These are phyloP conservation scores for Lynx canadensis DNA, from an alignment of 2,113 vertebrate genomes.

Conservation along the genomic window DNA sequence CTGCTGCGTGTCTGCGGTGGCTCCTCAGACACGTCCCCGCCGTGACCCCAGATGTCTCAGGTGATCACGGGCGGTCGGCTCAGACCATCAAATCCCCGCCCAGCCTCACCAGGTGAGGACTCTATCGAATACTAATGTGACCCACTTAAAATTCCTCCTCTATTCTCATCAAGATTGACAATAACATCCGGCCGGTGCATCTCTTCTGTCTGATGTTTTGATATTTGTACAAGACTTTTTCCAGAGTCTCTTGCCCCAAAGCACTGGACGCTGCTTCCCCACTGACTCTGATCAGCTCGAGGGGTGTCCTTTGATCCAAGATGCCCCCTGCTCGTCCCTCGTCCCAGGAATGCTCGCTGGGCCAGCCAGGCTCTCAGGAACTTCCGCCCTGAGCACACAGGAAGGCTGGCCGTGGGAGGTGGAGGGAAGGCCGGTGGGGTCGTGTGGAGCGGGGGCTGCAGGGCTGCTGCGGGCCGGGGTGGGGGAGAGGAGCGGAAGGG, in stretches of 20 bases:
- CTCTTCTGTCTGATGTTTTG: not conserved
- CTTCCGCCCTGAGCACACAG: not conserved
- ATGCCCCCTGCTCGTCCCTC: not conserved
- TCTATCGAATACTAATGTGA: rapidly evolving
- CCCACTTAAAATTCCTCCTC: not conserved
- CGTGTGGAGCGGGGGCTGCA: not conserved
- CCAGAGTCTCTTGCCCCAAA: not conserved
- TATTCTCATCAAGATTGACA: not conserved
- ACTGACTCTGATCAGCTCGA: rapidly evolving
- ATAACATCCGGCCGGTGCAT: not conserved
- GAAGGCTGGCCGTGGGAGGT: not conserved
- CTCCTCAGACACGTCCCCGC: not conserved
- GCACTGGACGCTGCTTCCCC: not conserved
- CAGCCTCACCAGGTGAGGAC: not conserved
- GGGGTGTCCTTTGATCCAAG: no score
- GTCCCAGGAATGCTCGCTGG: not conserved
- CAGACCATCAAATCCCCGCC: not conserved
- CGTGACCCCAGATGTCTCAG: not conserved
- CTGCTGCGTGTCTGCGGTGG: rapidly evolving
- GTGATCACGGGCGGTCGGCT: rapidly evolving
- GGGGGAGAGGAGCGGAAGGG: no score
- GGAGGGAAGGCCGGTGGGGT: no score
- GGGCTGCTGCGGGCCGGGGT: rapidly evolving
- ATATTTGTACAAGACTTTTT: no score
- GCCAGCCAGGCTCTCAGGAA: not conserved